Conservation (phyloP, 1,140 invertebrate genomes). For the Trichomalopsis sarcophagae region DNA sequence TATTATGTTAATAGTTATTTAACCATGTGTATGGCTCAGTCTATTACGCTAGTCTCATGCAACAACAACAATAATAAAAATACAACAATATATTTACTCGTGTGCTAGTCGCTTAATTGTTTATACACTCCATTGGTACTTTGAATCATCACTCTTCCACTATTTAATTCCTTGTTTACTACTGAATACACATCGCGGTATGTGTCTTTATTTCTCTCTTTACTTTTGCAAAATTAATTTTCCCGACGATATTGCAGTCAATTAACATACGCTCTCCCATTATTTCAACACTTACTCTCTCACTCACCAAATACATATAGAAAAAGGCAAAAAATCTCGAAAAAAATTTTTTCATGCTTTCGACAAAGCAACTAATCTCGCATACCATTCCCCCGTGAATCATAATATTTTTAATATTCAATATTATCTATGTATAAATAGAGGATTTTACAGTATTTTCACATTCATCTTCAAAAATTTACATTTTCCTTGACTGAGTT, state of each 20-base stretch:
- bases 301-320: slow-evolving; percentile 35
- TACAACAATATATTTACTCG: slow-evolving; percentile 70
- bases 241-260: slow-evolving; percentile 58
- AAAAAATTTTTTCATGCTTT: slow-evolving; percentile 38
- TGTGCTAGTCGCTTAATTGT: slow-evolving; percentile 42
- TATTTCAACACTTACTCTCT: slow-evolving; percentile 40
- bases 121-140: slow-evolving; percentile 49
- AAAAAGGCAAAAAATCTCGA: slow-evolving; percentile 41
- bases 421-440: slow-evolving; percentile 65
- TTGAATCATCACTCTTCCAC: slow-evolving; percentile 46
- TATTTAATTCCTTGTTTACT: slow-evolving; percentile 50
- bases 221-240: slow-evolving; percentile 38
- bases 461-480: slow-evolving; percentile 58
- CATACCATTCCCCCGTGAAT: slow-evolving; percentile 28
- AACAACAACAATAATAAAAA: slow-evolving; percentile 72
- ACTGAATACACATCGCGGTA: slow-evolving; percentile 25
- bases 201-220: slow-evolving; percentile 27
- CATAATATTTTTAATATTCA: slow-evolving; percentile 53
- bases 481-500: slow-evolving; percentile 56
- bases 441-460: slow-evolving; percentile 57
- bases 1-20: slow-evolving; percentile 71
- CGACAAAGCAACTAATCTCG: slow-evolving; percentile 34
- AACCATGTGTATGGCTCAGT: slow-evolving; percentile 71
- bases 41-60: slow-evolving; percentile 72
- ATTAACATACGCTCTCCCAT: slow-evolving; percentile 40